phyloP scores from a whole-genome alignment of 64 coral and sea anemone species.

The Dendronephthya gigantea region DNA sequence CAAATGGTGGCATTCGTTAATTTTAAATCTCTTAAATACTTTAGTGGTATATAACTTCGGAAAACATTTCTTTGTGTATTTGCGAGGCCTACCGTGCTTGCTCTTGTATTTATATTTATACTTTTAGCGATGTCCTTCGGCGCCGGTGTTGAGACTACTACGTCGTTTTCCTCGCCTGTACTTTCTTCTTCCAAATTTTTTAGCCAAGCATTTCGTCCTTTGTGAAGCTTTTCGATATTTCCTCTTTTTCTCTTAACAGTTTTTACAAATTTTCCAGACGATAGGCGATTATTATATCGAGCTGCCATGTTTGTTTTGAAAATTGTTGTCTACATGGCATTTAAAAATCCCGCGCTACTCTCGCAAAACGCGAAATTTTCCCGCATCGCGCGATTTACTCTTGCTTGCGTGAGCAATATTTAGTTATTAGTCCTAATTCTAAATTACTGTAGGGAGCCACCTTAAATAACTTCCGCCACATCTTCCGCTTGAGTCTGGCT shows the following conservation, averaged over 20 bases:
- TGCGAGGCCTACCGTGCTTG: neutral
- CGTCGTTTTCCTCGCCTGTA: neutral
- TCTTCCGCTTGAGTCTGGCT: too few relatives aligned
- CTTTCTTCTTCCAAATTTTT: neutral
- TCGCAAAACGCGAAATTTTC: neutral
- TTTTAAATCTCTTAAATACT: neutral
- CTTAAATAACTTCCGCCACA: neutral
- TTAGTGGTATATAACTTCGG: neutral
- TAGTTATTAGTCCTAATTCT: neutral
- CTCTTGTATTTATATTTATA: conserved; percentile 1
- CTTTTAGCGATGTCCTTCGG: neutral
- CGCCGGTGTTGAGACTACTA: neutral
- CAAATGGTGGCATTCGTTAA: neutral
- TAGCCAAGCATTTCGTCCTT: neutral
- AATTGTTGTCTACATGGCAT: neutral
- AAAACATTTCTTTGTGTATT: neutral
- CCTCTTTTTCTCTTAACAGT: neutral
- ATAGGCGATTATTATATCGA: neutral
- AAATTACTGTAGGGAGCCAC: neutral
- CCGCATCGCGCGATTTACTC: neutral
- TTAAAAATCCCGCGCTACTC: neutral
- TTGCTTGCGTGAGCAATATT: neutral
- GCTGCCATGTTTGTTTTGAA: neutral
- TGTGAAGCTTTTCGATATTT: neutral
- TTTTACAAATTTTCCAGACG: neutral